Base-by-base conservation (phyloP, 1,140 invertebrate genomes). In the Heliconius melpomene region DNA sequence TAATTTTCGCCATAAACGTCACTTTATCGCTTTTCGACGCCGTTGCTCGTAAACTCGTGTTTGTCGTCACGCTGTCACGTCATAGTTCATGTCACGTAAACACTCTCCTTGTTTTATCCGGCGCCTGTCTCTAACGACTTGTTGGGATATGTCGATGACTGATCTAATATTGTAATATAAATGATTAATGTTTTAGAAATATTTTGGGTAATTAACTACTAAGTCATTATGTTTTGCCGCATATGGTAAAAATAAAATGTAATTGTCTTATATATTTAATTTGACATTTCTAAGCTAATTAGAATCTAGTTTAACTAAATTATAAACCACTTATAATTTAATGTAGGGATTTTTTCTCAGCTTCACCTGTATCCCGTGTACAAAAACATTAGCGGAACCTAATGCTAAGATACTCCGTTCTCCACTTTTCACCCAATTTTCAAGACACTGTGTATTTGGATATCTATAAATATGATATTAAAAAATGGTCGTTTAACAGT, bases 21-120 rank as follows among this genome's bases (percentile, higher is more conserved):
- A 26, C 23, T 66, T 66, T 66, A 66, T 66, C 60, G 60, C 13
- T 60, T 16, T 46, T 66, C 60, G 26, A 29, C 60, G 60, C 9
- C n/a, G 60, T 66, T 66, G 60, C 60, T 66, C 60, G 60, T 66
- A 66, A 66, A 66, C 60, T 3, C 26, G 60, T 66, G 60, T 66
- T 29, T 2, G 60, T 66, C 60, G 26, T 26, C 57, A 66, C 54
- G 7, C 20, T 46, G 40, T 46, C 40, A 46, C 40, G 23, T 29
- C 60, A 66, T 66, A 66, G 23, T 66, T 66, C 60, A 29, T 66
- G 11, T 66, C 23, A 66, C 54, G 3, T 23, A 60, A 60, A 26
- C 60, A 66, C 60, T 66, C n/a, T 20, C 60, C 60, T 26, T 66
- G 60, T 66, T 66, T 66, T 66, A 66, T 29, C 60, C 60, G 60